These are phyloP conservation scores for Vanessa atalanta DNA, from an alignment of 1,140 invertebrate genomes.

Conservation along the genomic window DNA sequence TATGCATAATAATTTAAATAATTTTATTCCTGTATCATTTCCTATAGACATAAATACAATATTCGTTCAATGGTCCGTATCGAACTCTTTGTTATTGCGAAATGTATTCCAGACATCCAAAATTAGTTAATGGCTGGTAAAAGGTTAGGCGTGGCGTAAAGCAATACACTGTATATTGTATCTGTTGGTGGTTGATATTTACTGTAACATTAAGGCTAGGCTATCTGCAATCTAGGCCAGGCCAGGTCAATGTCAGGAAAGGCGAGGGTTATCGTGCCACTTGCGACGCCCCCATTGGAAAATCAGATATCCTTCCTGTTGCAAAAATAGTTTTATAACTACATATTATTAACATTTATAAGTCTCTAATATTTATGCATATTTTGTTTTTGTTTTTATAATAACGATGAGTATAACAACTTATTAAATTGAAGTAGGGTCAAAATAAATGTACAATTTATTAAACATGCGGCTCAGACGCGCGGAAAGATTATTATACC, in stretches of 20 bases:
- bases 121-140: slow-evolving; percentile 50
- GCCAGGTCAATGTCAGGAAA: slow-evolving; percentile 45
- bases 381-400: too few species aligned
- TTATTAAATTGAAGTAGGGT: too few species aligned
- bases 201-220: slow-evolving; percentile 44
- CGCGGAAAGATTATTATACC: too few species aligned
- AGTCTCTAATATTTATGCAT: too few species aligned
- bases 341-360: too few species aligned
- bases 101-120: slow-evolving; percentile 20
- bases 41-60: too few species aligned
- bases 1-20: too few species aligned
- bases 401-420: too few species aligned
- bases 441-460: too few species aligned
- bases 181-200: slow-evolving; percentile 25
- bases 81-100: slow-evolving; percentile 9
- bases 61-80: not conserved
- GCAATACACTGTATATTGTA: slow-evolving; percentile 6
- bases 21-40: too few species aligned
- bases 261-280: slow-evolving; percentile 33
- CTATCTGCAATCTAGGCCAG: slow-evolving; percentile 46
- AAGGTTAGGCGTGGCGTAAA: slow-evolving; percentile 53
- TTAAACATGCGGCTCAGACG: too few species aligned
- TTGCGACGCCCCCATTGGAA: not conserved
- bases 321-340: not conserved
- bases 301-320: slow-evolving; percentile 11